Evolutionary conservation across 2,797 vertebrate species (phyloP).

Genomic region (Gastrophryne carolinensis): DNA sequence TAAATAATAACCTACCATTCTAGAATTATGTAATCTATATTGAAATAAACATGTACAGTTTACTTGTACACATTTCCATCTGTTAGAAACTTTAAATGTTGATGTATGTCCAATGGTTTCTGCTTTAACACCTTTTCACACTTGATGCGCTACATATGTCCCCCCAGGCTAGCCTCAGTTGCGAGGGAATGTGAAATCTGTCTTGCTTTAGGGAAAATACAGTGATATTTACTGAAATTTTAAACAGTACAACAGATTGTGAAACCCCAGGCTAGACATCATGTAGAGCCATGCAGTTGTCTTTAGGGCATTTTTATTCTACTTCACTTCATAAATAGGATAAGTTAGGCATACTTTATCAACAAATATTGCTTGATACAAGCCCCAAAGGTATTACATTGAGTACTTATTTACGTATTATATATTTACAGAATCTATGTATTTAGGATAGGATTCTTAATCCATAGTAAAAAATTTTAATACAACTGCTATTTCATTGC

Average conservation of each 20-base stretch:
- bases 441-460: slow-evolving; percentile 42
- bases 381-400: slow-evolving; percentile 50
- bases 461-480: background rate
- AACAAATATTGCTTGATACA: slow-evolving; percentile 59
- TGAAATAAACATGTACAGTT: slow-evolving; percentile 29
- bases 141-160: slow-evolving; percentile 57
- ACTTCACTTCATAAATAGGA: slow-evolving; percentile 65
- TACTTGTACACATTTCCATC: slow-evolving; percentile 26
- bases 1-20: background rate
- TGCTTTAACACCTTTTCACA: slow-evolving; percentile 58
- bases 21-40: slow-evolving; percentile 3
- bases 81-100: slow-evolving; percentile 50
- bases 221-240: slow-evolving; percentile 66
- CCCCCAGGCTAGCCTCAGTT: slow-evolving; percentile 56
- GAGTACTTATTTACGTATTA: slow-evolving; percentile 55
- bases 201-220: slow-evolving; percentile 67
- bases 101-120: slow-evolving; percentile 55
- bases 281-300: slow-evolving; percentile 58
- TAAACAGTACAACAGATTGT: slow-evolving; percentile 65
- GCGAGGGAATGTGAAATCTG: slow-evolving; percentile 59
- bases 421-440: no score
- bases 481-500: background rate
- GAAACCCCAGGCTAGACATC: slow-evolving; percentile 63
- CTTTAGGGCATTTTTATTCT: slow-evolving; percentile 62
- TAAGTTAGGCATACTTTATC: slow-evolving; percentile 64